Evolutionary conservation across 92 coral and sea anemone species (phyloP).

Genomic region (Nematostella vectensis): DNA sequence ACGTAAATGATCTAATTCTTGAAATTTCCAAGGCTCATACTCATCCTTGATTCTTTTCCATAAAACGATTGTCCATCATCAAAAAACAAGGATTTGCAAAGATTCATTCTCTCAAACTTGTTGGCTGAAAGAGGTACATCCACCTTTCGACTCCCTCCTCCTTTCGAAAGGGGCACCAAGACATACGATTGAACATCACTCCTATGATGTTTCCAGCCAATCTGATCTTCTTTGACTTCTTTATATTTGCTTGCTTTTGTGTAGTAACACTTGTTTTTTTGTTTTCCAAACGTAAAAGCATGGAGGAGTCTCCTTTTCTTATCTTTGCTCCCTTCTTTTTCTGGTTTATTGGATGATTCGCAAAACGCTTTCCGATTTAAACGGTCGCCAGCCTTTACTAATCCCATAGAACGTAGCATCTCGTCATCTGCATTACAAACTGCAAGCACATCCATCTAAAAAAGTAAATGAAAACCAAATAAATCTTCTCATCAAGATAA

Average conservation of each 20-base stretch:
- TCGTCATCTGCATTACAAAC: conserved; percentile 41
- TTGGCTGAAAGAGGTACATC: background rate
- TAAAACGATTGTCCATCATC: conserved; percentile 38
- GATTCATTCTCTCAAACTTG: background rate
- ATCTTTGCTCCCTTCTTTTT: conserved; percentile 17
- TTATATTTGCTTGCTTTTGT: conserved; percentile 19
- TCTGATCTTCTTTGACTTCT: conserved; percentile 28
- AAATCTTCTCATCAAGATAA: too few species aligned
- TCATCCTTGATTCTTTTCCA: conserved; percentile 40
- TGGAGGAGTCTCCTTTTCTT: conserved; percentile 37
- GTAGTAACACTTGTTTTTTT: too few species aligned
- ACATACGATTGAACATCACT: conserved; percentile 37
- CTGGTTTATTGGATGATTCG: conserved; percentile 4
- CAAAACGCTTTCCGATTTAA: conserved; percentile 54
- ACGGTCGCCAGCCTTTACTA: conserved; percentile 46
- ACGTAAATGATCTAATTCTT: conserved; percentile 34
- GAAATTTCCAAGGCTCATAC: conserved; percentile 38
- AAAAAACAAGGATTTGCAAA: conserved; percentile 36
- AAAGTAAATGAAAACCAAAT: conserved; percentile 13
- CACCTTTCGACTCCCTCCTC: conserved; percentile 12
- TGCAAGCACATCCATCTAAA: conserved; percentile 51
- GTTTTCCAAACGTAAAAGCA: conserved; percentile 39
- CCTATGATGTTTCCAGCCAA: conserved; percentile 39
- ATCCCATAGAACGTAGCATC: conserved; percentile 39
- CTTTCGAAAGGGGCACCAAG: conserved; percentile 12